Base-by-base conservation (phyloP, 2,797 vertebrate species). In the Galagoides demidoff region DNA sequence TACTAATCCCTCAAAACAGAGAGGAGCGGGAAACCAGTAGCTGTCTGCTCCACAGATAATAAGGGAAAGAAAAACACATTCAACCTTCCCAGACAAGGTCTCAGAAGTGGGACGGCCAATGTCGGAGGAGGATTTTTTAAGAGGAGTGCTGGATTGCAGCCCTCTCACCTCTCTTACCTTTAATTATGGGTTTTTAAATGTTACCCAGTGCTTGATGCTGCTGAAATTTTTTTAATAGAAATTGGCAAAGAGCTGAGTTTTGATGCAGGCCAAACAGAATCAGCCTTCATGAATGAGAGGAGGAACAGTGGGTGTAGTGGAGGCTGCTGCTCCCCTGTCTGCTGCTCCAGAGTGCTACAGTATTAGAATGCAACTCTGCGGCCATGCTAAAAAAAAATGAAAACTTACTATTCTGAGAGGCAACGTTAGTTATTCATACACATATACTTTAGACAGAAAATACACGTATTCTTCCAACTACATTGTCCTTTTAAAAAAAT, bases 281-380 rank as follows among this genome's bases (percentile, higher is more conserved):
- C 19, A 1, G 45, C 11, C 25, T 52, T 13, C 37, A 2, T 4
- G 29, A 43, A 45, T 64, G 17, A 87, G 11, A 76, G 0, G 5
- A 16, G 12, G 2, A 17, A 14, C 13, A 59, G 20, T 1, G 14
- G n/a, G 23, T 27, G 37, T 0, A 22, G 37, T 0, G 13, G n/a
- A 20, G 4, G 20, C 23, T 16, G 4, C 4, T 16, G 16, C 29
- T 2, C 37, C 39, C 19, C 45, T 4, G 11, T 45, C 13, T n/a
- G 20, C 8, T 59, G 39, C 55, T 20, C 86, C 52, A 7, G 14
- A 52, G 7, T 3, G 10, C 37, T 68, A 34, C 14, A 5, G 19
- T 2, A 5, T 31, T 13, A 34, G 8, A 43, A 13, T 5, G 7
- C 37, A 29, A 66, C 13, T 52, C 23, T 34, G 13, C 4, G 0